Percentiles rank a stretch among this genome's conserved stretches.
These are phyloP conservation scores for Petrocephalus sullivani DNA, from an alignment of 2,797 vertebrate species.

Conservation along the genomic window DNA sequence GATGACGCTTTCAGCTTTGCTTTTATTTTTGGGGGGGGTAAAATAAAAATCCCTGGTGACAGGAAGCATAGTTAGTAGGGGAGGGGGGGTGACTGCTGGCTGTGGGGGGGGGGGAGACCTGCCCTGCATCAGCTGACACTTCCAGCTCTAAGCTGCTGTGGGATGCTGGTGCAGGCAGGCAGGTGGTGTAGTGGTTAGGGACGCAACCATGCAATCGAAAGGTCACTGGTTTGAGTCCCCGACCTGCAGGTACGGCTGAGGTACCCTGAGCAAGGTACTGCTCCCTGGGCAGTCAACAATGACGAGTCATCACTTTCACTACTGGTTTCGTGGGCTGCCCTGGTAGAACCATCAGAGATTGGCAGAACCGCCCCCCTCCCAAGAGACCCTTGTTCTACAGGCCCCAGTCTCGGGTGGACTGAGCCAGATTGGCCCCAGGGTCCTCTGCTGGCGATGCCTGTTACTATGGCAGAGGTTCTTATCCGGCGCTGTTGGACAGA, in stretches of 20 bases:
- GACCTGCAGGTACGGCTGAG: too few relatives aligned
- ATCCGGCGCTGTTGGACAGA: not conserved
- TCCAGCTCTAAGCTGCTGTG: not conserved
- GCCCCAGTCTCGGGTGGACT: constrained; percentile 9
- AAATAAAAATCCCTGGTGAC: constrained; percentile 47
- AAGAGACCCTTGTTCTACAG: not conserved
- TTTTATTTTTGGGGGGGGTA: not conserved
- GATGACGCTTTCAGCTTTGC: not conserved
- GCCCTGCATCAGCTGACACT: not conserved
- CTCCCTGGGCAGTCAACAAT: too few relatives aligned
- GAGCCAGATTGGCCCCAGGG: not conserved
- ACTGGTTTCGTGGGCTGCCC: not conserved
- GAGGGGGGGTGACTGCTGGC: too few relatives aligned
- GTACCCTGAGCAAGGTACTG: too few relatives aligned
- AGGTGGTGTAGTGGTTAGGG: too few relatives aligned
- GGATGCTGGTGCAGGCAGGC: too few relatives aligned
- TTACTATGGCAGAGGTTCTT: not conserved
- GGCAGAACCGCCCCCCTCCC: not conserved
- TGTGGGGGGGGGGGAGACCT: constrained; percentile 29
- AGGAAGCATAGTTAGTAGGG: constrained; percentile 49
- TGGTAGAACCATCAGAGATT: not conserved
- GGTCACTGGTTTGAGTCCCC: too few relatives aligned
- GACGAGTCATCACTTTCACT: too few relatives aligned
- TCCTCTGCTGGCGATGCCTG: constrained; percentile 25
- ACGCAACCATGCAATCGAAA: too few relatives aligned